Evolutionary conservation across 2,888 invertebrate genomes (phyloP).

Genomic region (Tholera decimalis): DNA sequence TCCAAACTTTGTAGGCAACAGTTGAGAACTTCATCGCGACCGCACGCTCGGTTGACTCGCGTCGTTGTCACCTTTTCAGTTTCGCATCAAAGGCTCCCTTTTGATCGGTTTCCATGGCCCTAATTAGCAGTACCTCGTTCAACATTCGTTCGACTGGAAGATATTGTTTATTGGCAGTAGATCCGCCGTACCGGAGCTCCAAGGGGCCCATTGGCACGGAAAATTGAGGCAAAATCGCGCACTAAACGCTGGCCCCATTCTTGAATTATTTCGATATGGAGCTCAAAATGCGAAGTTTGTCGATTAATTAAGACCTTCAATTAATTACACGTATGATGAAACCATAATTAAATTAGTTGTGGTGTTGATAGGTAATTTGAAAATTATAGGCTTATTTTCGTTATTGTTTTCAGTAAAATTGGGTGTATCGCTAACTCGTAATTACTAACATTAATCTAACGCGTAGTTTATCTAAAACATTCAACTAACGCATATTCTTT

Average conservation of each 20-base stretch:
- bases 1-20: slow-evolving; percentile 38
- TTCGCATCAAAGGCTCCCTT: slow-evolving; percentile 87
- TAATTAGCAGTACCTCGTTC: slow-evolving; percentile 89
- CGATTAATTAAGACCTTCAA: slow-evolving; percentile 53
- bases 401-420: slow-evolving; percentile 14
- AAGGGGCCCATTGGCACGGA: slow-evolving; percentile 83
- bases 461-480: background rate
- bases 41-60: slow-evolving; percentile 72
- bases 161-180: slow-evolving; percentile 90
- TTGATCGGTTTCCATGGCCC: slow-evolving; percentile 86
- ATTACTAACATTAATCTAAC: background rate
- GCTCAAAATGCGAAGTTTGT: slow-evolving; percentile 50
- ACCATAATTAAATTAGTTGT: slow-evolving; percentile 47
- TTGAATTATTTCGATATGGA: slow-evolving; percentile 68
- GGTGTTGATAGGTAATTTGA: slow-evolving; percentile 38
- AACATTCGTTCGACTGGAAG: slow-evolving; percentile 82
- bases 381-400: slow-evolving; percentile 14
- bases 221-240: slow-evolving; percentile 87
- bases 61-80: slow-evolving; percentile 86
- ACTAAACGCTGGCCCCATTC: slow-evolving; percentile 73
- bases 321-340: slow-evolving; percentile 55
- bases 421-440: background rate
- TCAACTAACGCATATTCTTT: background rate
- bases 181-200: slow-evolving; percentile 77
- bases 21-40: slow-evolving; percentile 62